Base-by-base conservation (phyloP, 2,797 vertebrate genomes). In the Pteropus rufus region DNA sequence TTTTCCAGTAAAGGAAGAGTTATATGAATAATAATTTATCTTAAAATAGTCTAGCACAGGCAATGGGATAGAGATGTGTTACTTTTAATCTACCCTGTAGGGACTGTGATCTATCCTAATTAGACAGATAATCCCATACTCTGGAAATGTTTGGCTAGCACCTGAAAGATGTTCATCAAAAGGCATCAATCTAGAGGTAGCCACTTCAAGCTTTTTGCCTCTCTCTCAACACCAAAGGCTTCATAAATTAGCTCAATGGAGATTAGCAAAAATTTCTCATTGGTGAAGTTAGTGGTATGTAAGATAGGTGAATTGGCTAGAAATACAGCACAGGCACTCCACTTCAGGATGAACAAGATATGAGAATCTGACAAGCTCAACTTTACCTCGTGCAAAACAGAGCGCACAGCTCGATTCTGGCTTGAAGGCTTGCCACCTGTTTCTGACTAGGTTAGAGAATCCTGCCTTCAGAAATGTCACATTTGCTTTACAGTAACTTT, bases 281-380 rank as follows among this genome's bases (percentile, higher is more conserved):
- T 77, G 31, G 64, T 64, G 31, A 91, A 73, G 81, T 65, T 7
- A 16, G 26, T 49, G 52, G n/a, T 79, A 49, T 77, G 60, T 72
- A 76, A 76, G 39, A 29, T 60, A 77, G 0, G 36, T 29, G 23
- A 49, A 46, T 9, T 67, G 52, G 3, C 56, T 73, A 52, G n/a
- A 87, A 80, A 52, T 11, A 8, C 10, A 39, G 34, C 7, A 29
- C 1, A 41, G 52, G 39, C n/a, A 24, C 29, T 41, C 24, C 18
- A 44, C 6, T 14, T 0, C 1, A 14, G 26, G 36, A 73, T 5
- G 14, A 41, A n/a, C 0, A 7, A 65, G 83, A 14, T 3, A 39
- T 7, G 62, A 76, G 19, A 60, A 39, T 56, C n/a, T 29, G 44
- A 69, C 0, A 2, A 67, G 23, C 54, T 19, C 67, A 65, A 4